Base-by-base conservation (phyloP, 2,797 vertebrate genomes). In the Nothura maculosa region DNA sequence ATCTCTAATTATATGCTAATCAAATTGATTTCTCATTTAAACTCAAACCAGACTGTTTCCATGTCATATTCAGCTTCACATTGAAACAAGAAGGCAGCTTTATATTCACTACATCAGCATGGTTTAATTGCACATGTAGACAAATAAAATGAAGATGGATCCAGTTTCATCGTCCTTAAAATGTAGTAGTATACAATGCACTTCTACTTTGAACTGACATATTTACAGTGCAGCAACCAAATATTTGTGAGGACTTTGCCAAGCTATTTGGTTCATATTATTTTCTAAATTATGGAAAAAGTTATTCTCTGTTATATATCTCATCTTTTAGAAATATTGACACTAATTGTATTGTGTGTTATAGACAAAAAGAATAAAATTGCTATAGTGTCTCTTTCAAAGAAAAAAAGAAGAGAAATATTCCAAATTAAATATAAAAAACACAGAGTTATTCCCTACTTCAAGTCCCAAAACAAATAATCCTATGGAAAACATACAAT, bases 1-100 rank as follows among this genome's bases (percentile, higher is more conserved):
- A 93, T 97, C 86, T 96, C 64, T 96, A 97, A 97, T 96, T 97
- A 94, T 87, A 95, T 97, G 82, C 83, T 96, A 97, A 95, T 96
- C 92, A 96, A 91, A 95, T 94, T 95, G 70, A 97, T 94, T 97
- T 84, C 88, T 83, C 84, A 91, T 96, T 97, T 95, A 95, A 96
- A 96, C 92, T 75, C 34, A 76, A 76, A 55, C 57, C 66, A 77
- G 77, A 43, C 68, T 76, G 72, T 69, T 95, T 66, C 54, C 70
- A 32, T 90, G 78, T 66, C 90, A 91, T 94, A 95, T 96, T 88
- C 50, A 83, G 67, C 48, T 42, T 90, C 81, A 95, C 5, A 84
- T 1, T 89, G 77, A 93, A 94, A 63, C 57, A 95, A 86, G 60
- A 89, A 96, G 93, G 50, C 75, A 89, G 83, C n/a, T 87, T 93